A percentile compares a stretch with the other conserved stretches of the same genome.
These are phyloP conservation scores for Coenobita brevimanus DNA, from an alignment of 1,140 invertebrate species.

Conservation along the genomic window DNA sequence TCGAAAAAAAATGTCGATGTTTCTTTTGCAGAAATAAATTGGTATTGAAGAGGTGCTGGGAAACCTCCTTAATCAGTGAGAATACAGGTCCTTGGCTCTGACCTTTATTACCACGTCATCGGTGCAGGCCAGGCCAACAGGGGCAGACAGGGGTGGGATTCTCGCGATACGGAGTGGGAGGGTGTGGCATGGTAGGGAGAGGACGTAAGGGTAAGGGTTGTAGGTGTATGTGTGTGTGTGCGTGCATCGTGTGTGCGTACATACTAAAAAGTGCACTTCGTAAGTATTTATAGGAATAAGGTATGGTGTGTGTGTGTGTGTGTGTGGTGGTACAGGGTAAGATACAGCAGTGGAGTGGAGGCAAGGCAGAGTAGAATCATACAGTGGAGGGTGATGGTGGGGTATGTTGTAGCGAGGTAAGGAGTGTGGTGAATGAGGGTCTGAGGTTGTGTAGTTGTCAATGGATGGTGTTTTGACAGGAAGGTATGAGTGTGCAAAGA, in stretches of 20 bases:
- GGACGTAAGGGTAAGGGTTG: neutral
- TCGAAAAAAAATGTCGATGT: too few species aligned
- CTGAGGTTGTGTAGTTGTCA: neutral
- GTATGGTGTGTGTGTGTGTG: constrained; percentile 25
- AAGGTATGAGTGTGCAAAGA: neutral
- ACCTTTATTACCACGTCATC: too few species aligned
- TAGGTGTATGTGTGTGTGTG: neutral
- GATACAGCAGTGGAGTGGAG: neutral
- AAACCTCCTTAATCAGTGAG: too few species aligned
- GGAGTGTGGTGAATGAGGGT: too few species aligned
- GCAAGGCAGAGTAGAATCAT: neutral
- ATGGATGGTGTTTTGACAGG: neutral
- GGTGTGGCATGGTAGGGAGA: neutral
- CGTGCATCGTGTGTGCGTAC: neutral
- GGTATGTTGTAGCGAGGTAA: too few species aligned
- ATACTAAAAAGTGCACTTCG: too few species aligned
- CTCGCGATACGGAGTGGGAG: neutral
- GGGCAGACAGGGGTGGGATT: neutral
- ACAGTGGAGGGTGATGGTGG: too few species aligned
- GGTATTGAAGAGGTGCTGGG: too few species aligned
- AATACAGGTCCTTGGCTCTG: too few species aligned
- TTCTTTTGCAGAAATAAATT: too few species aligned
- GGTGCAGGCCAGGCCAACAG: neutral
- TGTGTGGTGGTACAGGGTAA: neutral
- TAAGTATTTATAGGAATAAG: too few species aligned